Percentiles rank a stretch among this genome's conserved stretches.
phyloP scores from a whole-genome alignment of 2,113 vertebrate species.

The Cheilinus undulatus region DNA sequence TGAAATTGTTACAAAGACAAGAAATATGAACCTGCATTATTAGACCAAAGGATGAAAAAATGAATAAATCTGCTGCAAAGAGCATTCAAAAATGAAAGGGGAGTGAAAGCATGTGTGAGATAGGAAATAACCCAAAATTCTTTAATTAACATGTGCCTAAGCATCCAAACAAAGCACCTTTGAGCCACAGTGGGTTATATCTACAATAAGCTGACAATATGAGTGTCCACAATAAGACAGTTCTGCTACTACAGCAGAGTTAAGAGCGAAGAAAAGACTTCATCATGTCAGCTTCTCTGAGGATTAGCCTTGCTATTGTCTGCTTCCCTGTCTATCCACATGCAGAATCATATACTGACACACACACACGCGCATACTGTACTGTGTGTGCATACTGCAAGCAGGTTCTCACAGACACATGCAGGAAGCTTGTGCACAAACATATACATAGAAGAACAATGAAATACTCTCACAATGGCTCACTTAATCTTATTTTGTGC shows the following conservation, averaged over 20 bases:
- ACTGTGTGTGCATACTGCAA: background rate
- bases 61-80: background rate
- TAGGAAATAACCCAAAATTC: background rate
- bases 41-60: background rate
- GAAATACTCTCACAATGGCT: constrained; percentile 3
- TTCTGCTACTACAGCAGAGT: constrained; percentile 19
- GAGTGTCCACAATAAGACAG: constrained; percentile 18
- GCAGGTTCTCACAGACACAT: background rate
- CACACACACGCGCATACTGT: constrained; percentile 1
- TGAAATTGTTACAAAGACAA: background rate
- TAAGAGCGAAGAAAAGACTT: constrained; percentile 50
- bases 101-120: constrained; percentile 8
- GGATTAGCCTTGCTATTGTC: constrained; percentile 68
- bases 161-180: no score
- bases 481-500: background rate
- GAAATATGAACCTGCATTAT: background rate
- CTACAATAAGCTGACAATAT: constrained; percentile 8
- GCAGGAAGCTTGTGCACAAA: constrained; percentile 9
- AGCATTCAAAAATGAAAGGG: background rate
- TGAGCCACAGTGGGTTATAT: background rate
- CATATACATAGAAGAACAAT: constrained; percentile 5
- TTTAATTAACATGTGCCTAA: background rate
- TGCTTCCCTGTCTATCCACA: constrained; percentile 42
- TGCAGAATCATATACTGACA: constrained; percentile 8
- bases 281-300: constrained; percentile 71